Base-by-base conservation (phyloP, 2,113 vertebrate species). In the Cettia cetti region DNA sequence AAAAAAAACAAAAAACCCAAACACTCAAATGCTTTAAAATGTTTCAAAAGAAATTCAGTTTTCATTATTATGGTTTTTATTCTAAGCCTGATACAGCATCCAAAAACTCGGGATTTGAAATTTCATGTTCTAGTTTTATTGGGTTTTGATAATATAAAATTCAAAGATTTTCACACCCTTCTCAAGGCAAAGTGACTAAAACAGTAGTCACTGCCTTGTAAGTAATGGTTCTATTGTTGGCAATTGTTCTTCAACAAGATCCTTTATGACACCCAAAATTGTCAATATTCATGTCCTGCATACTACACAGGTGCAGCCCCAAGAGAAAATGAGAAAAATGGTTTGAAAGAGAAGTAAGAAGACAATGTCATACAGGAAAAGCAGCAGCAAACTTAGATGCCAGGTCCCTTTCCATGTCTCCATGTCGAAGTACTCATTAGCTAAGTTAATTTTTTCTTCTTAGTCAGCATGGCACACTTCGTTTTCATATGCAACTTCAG, bases 1-100 rank as follows among this genome's bases (percentile, higher is more conserved):
- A 30, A 4, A 24, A 10, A 6, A 21, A 47, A 31, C 39, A 26
- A 35, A n/a, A 53, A 30, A 17, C 1, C 2, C 2, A 1, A 13
- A 13, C 3, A 53, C 21, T 23, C 40, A 68, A 53, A 64, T 16
- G 5, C 1, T 27, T 60, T 10, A 66, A 50, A 50, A 13, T 17
- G 3, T 70, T 69, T 64, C 39, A 21, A 82, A 72, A 22, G 13
- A 86, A 68, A 49, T 54, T n/a, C 1, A 3, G 4, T 40, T 42
- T 7, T 44, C 18, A 54, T 60, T n/a, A 15, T 59, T 54, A 40
- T 2, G 21, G 23, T 47, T 86, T 76, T 59, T 69, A 71, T 12
- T 71, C 14, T 63, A 68, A 63, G 4, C 5, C 31, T 72, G 39
- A 88, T 31, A 49, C 5, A 35, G 49, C 18, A 40, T 23, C 6